These are phyloP conservation scores for Hemiprocne comata DNA, from an alignment of 2,113 vertebrate species.

Conservation along the genomic window DNA sequence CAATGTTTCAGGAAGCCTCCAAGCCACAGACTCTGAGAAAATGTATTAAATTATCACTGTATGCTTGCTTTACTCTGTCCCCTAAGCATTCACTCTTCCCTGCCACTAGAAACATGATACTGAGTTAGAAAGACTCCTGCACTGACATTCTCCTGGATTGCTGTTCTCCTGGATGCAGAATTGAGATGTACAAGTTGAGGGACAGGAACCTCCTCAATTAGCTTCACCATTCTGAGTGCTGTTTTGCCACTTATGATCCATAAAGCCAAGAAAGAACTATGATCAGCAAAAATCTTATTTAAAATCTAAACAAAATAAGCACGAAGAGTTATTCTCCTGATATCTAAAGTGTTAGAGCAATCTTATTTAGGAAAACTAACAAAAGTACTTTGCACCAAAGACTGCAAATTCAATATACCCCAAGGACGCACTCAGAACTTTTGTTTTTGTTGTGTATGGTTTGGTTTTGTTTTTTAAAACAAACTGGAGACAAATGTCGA, in stretches of 20 bases:
- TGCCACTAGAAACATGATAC: fast-evolving
- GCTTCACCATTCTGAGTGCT: neutral
- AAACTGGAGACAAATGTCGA: neutral
- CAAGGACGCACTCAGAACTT: neutral
- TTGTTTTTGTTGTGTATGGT: neutral
- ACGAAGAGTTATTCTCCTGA: neutral
- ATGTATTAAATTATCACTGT: neutral
- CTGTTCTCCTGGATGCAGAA: neutral
- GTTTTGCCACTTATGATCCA: neutral
- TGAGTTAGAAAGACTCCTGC: neutral
- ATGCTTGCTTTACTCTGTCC: neutral
- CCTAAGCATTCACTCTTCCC: neutral
- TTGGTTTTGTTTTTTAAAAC: neutral
- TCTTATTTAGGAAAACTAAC: neutral
- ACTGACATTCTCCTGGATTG: neutral
- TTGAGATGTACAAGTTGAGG: neutral
- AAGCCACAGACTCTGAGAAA: neutral
- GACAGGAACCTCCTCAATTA: neutral
- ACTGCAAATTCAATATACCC: neutral
- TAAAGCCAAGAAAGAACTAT: neutral
- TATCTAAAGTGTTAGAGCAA: neutral
- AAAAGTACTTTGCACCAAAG: neutral
- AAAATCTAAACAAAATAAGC: neutral
- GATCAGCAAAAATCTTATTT: neutral
- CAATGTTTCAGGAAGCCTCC: neutral